Percentiles rank a stretch among this genome's conserved stretches.
phyloP scores from a whole-genome alignment of 2,797 vertebrate genomes.

The Tenualosa ilisha region DNA sequence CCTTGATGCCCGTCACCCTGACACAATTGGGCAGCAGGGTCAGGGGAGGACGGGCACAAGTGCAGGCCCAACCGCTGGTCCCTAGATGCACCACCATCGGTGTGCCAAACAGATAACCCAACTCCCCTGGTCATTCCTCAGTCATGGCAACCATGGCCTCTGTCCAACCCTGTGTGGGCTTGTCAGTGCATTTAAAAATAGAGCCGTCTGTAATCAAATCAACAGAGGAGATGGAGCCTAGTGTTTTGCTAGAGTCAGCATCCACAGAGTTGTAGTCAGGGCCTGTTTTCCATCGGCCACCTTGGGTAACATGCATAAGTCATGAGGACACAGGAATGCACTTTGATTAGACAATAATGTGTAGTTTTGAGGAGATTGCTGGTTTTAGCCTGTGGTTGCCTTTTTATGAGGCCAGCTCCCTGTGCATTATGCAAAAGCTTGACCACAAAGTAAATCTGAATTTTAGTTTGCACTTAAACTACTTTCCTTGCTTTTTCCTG shows the following conservation, averaged over 20 bases:
- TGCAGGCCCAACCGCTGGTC: not conserved
- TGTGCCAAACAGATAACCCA: not conserved
- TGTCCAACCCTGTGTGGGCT: not conserved
- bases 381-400: not conserved
- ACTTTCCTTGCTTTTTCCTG: not conserved
- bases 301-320: not conserved
- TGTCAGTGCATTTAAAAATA: not conserved
- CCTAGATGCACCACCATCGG: not conserved
- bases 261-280: not conserved
- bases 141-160: not conserved
- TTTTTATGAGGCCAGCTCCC: too few species aligned
- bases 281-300: conserved; percentile 38
- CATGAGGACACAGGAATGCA: conserved; percentile 18
- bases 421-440: not conserved
- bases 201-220: not conserved
- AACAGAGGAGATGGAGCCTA: not conserved
- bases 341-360: not conserved
- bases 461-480: not conserved
- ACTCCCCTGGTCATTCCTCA: not conserved
- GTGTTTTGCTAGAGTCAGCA: not conserved
- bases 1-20: not conserved
- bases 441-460: conserved; percentile 4
- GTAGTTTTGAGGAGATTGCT: not conserved
- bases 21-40: not conserved
- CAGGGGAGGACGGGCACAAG: not conserved